Conservation (phyloP, 2,113 vertebrate genomes). For the Zosterops japonicus region DNA sequence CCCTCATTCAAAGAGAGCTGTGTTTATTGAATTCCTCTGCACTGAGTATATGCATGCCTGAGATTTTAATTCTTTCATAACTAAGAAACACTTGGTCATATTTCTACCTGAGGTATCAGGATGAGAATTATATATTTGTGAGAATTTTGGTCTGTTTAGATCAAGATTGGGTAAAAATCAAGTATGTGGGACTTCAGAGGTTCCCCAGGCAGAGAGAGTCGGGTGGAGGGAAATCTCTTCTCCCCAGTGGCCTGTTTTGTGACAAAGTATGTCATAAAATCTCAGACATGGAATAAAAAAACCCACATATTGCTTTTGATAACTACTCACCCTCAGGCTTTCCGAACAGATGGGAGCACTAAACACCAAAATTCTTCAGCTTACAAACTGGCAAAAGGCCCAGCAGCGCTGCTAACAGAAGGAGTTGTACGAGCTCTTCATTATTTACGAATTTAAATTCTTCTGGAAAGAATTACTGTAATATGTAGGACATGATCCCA, state of each 20-base stretch:
- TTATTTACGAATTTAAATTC: slow-evolving; percentile 69
- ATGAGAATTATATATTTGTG: background rate
- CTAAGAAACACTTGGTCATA: background rate
- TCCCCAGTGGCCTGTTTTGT: slow-evolving; percentile 48
- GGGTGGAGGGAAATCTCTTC: slow-evolving; percentile 16
- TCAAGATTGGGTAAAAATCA: slow-evolving; percentile 17
- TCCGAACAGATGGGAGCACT: slow-evolving; percentile 66
- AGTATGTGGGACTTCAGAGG: background rate
- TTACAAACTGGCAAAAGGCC: slow-evolving; percentile 69
- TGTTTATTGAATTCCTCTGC: slow-evolving; percentile 50
- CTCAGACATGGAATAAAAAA: slow-evolving; percentile 53
- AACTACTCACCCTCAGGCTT: slow-evolving; percentile 61
- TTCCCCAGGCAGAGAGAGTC: background rate
- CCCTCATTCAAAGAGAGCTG: slow-evolving; percentile 29
- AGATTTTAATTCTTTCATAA: slow-evolving; percentile 37
- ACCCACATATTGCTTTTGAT: slow-evolving; percentile 64
- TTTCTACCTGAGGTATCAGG: background rate
- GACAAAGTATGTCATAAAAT: slow-evolving; percentile 65
- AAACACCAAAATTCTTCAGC: slow-evolving; percentile 68
- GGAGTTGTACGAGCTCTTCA: slow-evolving; percentile 59
- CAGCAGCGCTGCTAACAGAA: slow-evolving; percentile 38
- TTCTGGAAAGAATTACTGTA: slow-evolving; percentile 69
- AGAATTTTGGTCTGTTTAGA: background rate
- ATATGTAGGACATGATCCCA: slow-evolving; percentile 68
- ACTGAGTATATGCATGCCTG: slow-evolving; percentile 10